Evolutionary conservation across 2,797 vertebrate genomes (phyloP).

Genomic region (Clarias pachynema): DNA sequence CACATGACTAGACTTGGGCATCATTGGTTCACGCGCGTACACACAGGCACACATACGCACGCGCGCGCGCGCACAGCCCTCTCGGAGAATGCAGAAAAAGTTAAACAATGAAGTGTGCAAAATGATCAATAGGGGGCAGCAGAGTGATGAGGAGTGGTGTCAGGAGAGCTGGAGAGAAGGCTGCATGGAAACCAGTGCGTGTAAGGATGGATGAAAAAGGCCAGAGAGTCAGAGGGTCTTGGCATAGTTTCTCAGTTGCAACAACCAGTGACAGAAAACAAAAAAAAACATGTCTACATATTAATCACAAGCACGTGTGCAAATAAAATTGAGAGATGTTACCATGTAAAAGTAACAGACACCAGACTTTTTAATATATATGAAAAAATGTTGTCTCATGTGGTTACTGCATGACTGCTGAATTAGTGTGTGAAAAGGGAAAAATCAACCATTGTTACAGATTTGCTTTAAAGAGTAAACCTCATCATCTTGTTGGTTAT

Average conservation of each 20-base stretch:
- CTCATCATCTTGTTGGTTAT: neutral
- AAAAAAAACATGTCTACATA: neutral
- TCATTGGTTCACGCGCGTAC: neutral
- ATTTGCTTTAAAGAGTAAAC: neutral
- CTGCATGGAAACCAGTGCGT: constrained; percentile 30
- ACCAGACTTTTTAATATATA: neutral
- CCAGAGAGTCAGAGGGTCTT: constrained; percentile 67
- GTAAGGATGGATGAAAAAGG: constrained; percentile 44
- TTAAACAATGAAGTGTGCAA: constrained; percentile 26
- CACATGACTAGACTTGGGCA: neutral
- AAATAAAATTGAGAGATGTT: neutral
- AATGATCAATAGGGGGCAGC: constrained; percentile 57
- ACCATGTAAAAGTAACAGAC: neutral
- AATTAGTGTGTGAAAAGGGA: neutral
- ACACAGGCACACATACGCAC: constrained; percentile 19
- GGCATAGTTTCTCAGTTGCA: constrained; percentile 49
- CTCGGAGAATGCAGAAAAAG: constrained; percentile 36
- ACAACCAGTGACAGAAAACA: constrained; percentile 17
- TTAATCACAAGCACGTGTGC: constrained; percentile 15
- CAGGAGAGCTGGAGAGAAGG: constrained; percentile 16
- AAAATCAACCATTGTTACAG: neutral
- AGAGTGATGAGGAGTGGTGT: constrained; percentile 38
- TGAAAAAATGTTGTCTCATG: neutral
- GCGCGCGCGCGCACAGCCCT: constrained; percentile 5
- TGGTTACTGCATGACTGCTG: neutral